A percentile compares a stretch with the other conserved stretches of the same genome.
Evolutionary conservation across 1,140 invertebrate genomes (phyloP).

Genomic region (Babylonia areolata): DNA sequence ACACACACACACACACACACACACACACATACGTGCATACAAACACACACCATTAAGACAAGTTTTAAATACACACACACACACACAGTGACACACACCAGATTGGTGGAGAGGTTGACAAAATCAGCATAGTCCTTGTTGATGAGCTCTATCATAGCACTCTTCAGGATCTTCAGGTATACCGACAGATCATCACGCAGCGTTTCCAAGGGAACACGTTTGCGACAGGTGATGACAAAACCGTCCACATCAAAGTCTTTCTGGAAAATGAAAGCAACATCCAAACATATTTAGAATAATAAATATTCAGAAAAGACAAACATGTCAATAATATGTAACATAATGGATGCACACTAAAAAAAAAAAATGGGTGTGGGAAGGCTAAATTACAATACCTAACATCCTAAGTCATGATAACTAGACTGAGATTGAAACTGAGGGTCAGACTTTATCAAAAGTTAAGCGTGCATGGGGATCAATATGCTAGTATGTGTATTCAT

Average conservation of each 20-base stretch:
- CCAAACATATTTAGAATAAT: not conserved
- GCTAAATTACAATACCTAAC: too few species aligned
- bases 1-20: too few species aligned
- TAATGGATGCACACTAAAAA: too few species aligned
- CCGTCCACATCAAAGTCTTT: conserved; percentile 91
- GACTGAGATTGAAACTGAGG: too few species aligned
- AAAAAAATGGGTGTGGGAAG: too few species aligned
- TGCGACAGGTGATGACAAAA: conserved; percentile 91
- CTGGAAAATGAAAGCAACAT: conserved; percentile 75
- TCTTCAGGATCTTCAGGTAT: conserved; percentile 91
- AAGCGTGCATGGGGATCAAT: too few species aligned
- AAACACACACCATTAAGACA: too few species aligned
- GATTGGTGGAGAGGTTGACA: conserved; percentile 95
- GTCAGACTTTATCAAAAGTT: too few species aligned
- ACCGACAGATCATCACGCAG: conserved; percentile 92
- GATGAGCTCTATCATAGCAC: conserved; percentile 96
- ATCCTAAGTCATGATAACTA: too few species aligned
- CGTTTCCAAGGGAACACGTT: conserved; percentile 87
- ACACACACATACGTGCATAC: too few species aligned
- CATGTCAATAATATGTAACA: too few species aligned
- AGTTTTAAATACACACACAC: not conserved
- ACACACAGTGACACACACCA: conserved; percentile 78
- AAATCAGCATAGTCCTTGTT: conserved; percentile 98
- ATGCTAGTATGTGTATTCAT: too few species aligned
- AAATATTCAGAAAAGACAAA: not conserved